These are phyloP conservation scores for Diploscapter pachys DNA, from an alignment of 1,140 invertebrate species.

Conservation along the genomic window DNA sequence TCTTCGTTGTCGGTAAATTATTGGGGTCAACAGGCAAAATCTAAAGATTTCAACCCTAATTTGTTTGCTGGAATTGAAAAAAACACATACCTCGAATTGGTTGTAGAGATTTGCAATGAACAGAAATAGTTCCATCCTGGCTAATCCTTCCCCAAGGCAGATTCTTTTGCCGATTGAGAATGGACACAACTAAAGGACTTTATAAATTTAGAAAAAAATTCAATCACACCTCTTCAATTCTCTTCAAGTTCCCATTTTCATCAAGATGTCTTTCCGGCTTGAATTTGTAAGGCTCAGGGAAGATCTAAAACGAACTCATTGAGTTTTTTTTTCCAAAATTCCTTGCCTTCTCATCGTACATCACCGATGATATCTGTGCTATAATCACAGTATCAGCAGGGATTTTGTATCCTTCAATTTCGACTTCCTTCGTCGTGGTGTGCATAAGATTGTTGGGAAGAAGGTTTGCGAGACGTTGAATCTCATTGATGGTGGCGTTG, in stretches of 20 bases:
- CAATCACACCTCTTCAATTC: no score
- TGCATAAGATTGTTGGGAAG: no score
- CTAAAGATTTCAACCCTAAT: no score
- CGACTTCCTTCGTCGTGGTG: no score
- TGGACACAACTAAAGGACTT: no score
- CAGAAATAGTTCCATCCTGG: slow-evolving; percentile 38
- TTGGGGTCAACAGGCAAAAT: no score
- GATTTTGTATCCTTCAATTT: no score
- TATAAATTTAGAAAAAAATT: no score
- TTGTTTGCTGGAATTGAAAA: background rate
- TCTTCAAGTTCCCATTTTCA: slow-evolving; percentile 26
- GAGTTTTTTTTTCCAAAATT: background rate
- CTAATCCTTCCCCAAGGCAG: slow-evolving; percentile 36
- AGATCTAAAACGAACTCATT: slow-evolving; percentile 13
- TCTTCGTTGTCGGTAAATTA: no score
- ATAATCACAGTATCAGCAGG: background rate
- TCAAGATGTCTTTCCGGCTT: slow-evolving; percentile 17
- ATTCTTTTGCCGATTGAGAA: no score
- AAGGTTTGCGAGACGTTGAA: no score
- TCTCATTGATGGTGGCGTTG: no score
- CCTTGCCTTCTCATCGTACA: slow-evolving; percentile 11
- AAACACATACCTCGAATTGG: slow-evolving; percentile 16
- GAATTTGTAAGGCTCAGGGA: slow-evolving; percentile 23
- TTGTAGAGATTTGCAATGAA: slow-evolving; percentile 34
- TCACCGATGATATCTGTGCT: slow-evolving; percentile 10